Percentiles rank a stretch among this genome's conserved stretches.
phyloP scores from a whole-genome alignment of 1,140 invertebrate genomes.

The Drosophila pandora region DNA sequence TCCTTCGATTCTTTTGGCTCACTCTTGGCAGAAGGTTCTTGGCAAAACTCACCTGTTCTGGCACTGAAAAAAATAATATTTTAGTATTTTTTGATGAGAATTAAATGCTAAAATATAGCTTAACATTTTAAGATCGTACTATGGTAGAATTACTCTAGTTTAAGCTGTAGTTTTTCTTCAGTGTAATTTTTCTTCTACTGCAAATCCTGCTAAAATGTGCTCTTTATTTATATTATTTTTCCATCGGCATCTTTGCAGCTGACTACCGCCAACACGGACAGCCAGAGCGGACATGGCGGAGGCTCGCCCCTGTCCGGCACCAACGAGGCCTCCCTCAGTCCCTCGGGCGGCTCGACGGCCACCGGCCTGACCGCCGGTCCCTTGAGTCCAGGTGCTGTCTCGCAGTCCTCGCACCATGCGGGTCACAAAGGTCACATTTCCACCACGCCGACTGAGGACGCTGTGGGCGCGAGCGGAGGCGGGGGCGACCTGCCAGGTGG shows the following conservation, averaged over 20 bases:
- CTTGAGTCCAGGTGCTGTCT: slow-evolving; percentile 89
- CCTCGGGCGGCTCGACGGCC: slow-evolving; percentile 86
- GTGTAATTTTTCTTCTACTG: slow-evolving; percentile 5
- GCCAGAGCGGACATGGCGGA: slow-evolving; percentile 70
- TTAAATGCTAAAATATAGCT: neutral
- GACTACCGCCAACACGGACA: slow-evolving; percentile 58
- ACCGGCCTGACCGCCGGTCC: slow-evolving; percentile 85
- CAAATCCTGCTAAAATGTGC: slow-evolving; percentile 42
- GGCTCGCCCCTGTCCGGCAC: slow-evolving; percentile 85
- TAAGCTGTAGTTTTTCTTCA: neutral
- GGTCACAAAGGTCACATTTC: slow-evolving; percentile 27
- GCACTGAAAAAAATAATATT: neutral
- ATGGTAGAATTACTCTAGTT: too few relatives aligned
- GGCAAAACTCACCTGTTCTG: slow-evolving; percentile 45
- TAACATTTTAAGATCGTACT: too few relatives aligned
- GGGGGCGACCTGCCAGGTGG: slow-evolving; percentile 80
- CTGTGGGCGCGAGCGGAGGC: slow-evolving; percentile 74
- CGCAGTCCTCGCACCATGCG: slow-evolving; percentile 85
- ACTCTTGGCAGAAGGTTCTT: slow-evolving; percentile 13
- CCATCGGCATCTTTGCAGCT: slow-evolving; percentile 59
- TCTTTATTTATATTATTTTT: slow-evolving; percentile 26
- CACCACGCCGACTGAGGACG: slow-evolving; percentile 68
- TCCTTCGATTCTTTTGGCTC: neutral
- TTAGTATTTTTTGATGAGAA: neutral
- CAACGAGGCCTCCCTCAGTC: slow-evolving; percentile 85